These are phyloP conservation scores for Scomber colias DNA, from an alignment of 2,113 vertebrate genomes.

Conservation along the genomic window DNA sequence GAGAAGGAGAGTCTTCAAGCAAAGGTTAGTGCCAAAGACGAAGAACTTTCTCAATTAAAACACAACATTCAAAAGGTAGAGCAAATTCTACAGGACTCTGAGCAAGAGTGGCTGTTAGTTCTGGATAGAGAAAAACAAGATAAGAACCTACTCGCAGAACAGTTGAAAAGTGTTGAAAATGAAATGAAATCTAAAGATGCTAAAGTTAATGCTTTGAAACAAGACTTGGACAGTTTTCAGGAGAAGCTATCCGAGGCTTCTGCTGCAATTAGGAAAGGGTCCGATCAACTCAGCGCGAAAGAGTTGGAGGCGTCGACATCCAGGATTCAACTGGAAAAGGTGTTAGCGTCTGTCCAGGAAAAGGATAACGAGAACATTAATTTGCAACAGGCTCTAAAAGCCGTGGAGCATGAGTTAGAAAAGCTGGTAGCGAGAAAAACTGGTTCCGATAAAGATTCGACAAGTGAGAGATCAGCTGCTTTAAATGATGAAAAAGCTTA, in stretches of 20 bases:
- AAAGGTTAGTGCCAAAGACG: conserved; percentile 91
- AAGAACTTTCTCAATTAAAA: conserved; percentile 84
- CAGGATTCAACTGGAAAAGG: conserved; percentile 82
- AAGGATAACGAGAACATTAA: conserved; percentile 79
- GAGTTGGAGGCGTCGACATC: conserved; percentile 70
- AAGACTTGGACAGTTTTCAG: conserved; percentile 86
- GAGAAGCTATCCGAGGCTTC: conserved; percentile 81
- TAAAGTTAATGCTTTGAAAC: conserved; percentile 85
- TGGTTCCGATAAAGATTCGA: conserved; percentile 45
- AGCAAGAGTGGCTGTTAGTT: conserved; percentile 87
- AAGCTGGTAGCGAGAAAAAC: conserved; percentile 56
- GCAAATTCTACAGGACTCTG: conserved; percentile 86
- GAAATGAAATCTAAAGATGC: conserved; percentile 86
- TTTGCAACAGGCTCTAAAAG: conserved; percentile 77
- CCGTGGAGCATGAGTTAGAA: conserved; percentile 80
- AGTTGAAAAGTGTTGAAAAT: conserved; percentile 81
- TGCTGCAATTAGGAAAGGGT: conserved; percentile 76
- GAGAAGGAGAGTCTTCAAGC: conserved; percentile 87
- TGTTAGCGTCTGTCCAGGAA: conserved; percentile 79
- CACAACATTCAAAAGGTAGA: conserved; percentile 84
- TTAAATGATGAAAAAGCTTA: conserved; percentile 53
- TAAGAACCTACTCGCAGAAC: conserved; percentile 82
- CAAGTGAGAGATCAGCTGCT: conserved; percentile 55
- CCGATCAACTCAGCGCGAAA: conserved; percentile 79
- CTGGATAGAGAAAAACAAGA: conserved; percentile 84